Evolutionary conservation across 1,140 invertebrate species (phyloP), one percentile per base, ranked within the genome.

Genomic region (Drosophila tropicalis): DNA sequence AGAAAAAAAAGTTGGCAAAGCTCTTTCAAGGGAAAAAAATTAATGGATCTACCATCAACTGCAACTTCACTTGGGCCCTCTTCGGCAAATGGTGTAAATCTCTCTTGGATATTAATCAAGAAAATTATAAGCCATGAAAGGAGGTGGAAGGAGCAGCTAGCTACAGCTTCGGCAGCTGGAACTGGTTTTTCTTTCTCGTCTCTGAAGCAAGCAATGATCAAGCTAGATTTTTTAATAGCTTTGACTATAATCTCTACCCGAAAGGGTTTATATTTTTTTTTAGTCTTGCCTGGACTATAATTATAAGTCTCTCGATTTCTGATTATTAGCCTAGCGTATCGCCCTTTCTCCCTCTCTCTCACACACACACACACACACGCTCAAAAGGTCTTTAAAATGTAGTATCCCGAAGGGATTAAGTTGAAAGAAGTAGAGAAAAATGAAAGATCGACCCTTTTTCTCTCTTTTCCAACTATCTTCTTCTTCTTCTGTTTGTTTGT

Each of bases 171-270:
- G 29, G 25, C 29, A 58, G 6, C 29, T 22, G 58, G 17, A 77
- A 72, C 73, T 76, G 70, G 72, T 76, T 76, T 72, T 76, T 68
- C 72, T 51, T 40, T 13, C 36, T 39, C 36, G 10, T 13, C 64
- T 66, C 39, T 34, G 58, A 29, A 63, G 85, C 36, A 39, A 39
- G 67, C 70, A 40, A 68, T 83, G 84, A 87, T 87, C 80, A 84
- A 74, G 73, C 84, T 89, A 90, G 81, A 90, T 81, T 90, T 89
- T 51, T 89, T 89, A 89, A 89, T 89, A 84, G 83, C 83, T 83
- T 71, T 47, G 76, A 89, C 80, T 79, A 89, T 87, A 87, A 87
- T 87, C 84, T 87, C 34, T n/a, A 70, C 75, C 76, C 66, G 29
- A 77, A 81, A 84, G 81, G 73, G 81, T 84, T 85, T 65, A 10